Percentiles rank a stretch among this genome's conserved stretches.
phyloP scores from a whole-genome alignment of 1,140 invertebrate species.

The Ruditapes philippinarum region DNA sequence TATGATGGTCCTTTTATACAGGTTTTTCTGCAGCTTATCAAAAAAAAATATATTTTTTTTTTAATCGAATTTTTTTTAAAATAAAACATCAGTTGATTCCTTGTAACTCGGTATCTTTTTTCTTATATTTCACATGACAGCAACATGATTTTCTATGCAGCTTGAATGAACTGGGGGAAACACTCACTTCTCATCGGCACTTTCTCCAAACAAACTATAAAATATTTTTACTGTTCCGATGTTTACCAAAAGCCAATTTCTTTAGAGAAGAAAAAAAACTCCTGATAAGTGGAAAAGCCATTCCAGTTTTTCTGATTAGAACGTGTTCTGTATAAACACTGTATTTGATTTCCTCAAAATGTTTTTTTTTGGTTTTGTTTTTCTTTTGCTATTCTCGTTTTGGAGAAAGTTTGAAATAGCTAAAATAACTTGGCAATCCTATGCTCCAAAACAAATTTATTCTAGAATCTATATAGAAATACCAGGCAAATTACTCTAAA shows the following conservation, averaged over 20 bases:
- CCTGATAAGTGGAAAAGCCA: not conserved
- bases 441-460: slow-evolving; percentile 15
- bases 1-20: no score
- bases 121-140: not conserved
- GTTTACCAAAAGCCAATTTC: not conserved
- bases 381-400: not conserved
- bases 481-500: slow-evolving; percentile 38
- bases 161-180: slow-evolving; percentile 47
- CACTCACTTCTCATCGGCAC: slow-evolving; percentile 42
- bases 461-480: slow-evolving; percentile 14
- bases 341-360: not conserved
- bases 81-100: no score
- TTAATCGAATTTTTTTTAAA: no score
- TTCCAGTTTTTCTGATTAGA: slow-evolving; percentile 7
- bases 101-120: no score
- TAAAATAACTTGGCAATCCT: slow-evolving; percentile 45
- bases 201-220: slow-evolving; percentile 50
- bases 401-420: slow-evolving; percentile 47
- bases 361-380: not conserved
- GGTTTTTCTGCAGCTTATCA: no score
- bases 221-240: not conserved
- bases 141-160: not conserved
- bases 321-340: slow-evolving; percentile 5
- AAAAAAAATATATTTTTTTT: no score
- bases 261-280: not conserved